Percentiles rank a stretch among this genome's conserved stretches.
Conservation (phyloP, 2,797 vertebrate genomes). For the Eleutherodactylus coqui region DNA sequence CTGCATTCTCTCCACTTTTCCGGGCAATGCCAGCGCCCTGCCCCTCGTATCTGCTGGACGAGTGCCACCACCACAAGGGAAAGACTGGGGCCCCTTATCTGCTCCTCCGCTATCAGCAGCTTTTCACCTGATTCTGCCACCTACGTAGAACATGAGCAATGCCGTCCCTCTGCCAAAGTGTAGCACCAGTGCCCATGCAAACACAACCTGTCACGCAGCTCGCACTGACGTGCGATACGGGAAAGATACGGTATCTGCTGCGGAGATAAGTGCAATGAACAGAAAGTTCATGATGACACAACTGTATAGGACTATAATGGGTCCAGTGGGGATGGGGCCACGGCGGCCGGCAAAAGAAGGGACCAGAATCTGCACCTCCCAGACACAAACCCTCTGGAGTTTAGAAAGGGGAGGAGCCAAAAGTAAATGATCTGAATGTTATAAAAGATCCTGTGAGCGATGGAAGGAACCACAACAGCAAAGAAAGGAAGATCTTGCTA, state of each 20-base stretch:
- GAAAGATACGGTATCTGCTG: slow-evolving; percentile 26
- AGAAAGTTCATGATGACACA: background rate
- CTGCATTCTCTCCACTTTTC: background rate
- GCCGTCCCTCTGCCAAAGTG: background rate
- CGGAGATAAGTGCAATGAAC: background rate
- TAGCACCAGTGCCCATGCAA: background rate
- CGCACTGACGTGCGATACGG: background rate
- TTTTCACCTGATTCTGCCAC: slow-evolving; percentile 42
- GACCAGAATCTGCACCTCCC: too few relatives aligned
- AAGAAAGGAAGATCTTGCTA: too few relatives aligned
- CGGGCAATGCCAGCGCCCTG: background rate
- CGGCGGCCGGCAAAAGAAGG: too few relatives aligned
- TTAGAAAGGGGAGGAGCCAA: too few relatives aligned
- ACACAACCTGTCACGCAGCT: slow-evolving; percentile 26
- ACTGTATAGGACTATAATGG: background rate
- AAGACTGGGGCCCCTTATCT: slow-evolving; percentile 29
- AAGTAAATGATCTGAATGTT: too few relatives aligned
- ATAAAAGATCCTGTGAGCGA: too few relatives aligned
- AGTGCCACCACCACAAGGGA: background rate
- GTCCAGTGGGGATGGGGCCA: too few relatives aligned
- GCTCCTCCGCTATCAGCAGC: slow-evolving; percentile 30
- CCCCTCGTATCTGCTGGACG: slow-evolving; percentile 22
- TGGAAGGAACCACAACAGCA: too few relatives aligned
- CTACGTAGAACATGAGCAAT: slow-evolving; percentile 27
- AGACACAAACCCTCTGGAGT: too few relatives aligned